Evolutionary conservation across 2,113 vertebrate species (phyloP).

Genomic region (Riparia riparia): DNA sequence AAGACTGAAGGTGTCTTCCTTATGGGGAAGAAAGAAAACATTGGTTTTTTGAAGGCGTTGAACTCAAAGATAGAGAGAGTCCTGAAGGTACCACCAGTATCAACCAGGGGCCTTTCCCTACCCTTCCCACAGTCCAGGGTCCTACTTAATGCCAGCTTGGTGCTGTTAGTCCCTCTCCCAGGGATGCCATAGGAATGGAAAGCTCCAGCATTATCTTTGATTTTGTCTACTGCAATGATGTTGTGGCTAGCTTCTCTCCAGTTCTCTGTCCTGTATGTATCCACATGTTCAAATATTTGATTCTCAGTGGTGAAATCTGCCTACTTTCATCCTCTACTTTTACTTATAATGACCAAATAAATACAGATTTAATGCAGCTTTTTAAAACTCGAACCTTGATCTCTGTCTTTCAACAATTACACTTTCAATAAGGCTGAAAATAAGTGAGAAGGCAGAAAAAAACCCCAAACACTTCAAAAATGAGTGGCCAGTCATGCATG

Average conservation of each 20-base stretch:
- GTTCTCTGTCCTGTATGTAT: background rate
- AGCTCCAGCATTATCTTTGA: background rate
- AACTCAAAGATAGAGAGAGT: background rate
- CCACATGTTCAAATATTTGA: background rate
- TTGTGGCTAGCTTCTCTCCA: background rate
- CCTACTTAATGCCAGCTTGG: background rate
- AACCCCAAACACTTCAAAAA: background rate
- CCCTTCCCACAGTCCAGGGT: too few relatives aligned
- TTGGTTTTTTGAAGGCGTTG: background rate
- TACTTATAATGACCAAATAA: background rate
- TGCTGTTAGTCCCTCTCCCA: background rate
- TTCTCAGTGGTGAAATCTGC: background rate
- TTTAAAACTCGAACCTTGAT: background rate
- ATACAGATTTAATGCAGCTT: background rate
- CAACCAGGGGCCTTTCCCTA: rapidly evolving
- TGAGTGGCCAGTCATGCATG: background rate
- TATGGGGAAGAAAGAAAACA: rapidly evolving
- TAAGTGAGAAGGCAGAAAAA: background rate
- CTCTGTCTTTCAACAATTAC: background rate
- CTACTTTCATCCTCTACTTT: background rate
- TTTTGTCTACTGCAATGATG: background rate
- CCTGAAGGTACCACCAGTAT: background rate
- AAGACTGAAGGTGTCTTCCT: background rate
- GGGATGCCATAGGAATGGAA: background rate
- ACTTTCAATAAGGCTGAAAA: background rate